Evolutionary conservation across 2,888 invertebrate species (phyloP).

Genomic region (Scaptodrosophila latifasciaeformis): DNA sequence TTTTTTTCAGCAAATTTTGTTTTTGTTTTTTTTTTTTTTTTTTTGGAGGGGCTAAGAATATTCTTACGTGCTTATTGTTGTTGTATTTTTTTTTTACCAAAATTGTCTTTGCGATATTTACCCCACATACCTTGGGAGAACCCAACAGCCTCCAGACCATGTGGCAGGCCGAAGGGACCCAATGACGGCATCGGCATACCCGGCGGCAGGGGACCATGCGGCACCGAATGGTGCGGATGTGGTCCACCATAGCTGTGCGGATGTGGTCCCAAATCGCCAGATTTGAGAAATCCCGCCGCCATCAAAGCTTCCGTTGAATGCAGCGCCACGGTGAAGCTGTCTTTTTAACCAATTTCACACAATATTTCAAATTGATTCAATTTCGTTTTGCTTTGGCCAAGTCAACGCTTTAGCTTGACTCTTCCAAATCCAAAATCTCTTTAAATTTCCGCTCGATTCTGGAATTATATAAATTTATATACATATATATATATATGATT

Average conservation of each 20-base stretch:
- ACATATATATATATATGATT: too few relatives aligned
- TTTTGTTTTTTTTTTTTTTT: not conserved
- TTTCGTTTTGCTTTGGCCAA: too few relatives aligned
- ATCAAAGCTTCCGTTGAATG: conserved; percentile 76
- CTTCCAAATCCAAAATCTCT: too few relatives aligned
- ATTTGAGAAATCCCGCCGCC: conserved; percentile 76
- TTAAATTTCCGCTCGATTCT: too few relatives aligned
- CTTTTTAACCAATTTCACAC: too few relatives aligned
- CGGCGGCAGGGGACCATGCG: conserved; percentile 75
- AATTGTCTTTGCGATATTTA: conserved; percentile 74
- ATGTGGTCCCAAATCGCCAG: conserved; percentile 74
- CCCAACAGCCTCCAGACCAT: conserved; percentile 76
- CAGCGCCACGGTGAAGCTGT: conserved; percentile 74
- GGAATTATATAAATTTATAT: too few relatives aligned
- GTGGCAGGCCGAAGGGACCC: conserved; percentile 75
- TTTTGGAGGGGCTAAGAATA: not conserved
- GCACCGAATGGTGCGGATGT: conserved; percentile 74
- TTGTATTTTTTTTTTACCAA: conserved; percentile 45
- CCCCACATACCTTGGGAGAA: conserved; percentile 77
- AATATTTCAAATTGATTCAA: too few relatives aligned
- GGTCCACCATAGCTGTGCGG: conserved; percentile 75
- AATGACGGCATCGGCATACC: conserved; percentile 76
- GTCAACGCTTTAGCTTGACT: too few relatives aligned
- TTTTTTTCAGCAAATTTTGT: conserved; percentile 51
- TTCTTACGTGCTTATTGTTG: conserved; percentile 5